Percentiles rank a stretch among this genome's conserved stretches.
These are phyloP conservation scores for Lepidurus apus DNA, from an alignment of 1,140 invertebrate genomes.

Conservation along the genomic window DNA sequence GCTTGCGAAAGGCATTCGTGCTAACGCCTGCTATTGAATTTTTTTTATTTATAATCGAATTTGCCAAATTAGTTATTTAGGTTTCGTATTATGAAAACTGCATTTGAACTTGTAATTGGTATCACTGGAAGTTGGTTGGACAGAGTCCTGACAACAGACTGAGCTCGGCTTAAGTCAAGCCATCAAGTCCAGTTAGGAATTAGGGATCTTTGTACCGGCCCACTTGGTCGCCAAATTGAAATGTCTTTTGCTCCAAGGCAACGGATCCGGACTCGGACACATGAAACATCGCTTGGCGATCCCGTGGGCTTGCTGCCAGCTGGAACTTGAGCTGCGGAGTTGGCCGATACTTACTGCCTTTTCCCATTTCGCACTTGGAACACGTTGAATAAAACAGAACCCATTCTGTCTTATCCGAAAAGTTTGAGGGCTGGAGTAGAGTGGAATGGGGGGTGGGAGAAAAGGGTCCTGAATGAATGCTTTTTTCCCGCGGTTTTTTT, in stretches of 20 bases:
- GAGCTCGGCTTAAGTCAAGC: neutral
- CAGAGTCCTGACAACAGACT: too few relatives aligned
- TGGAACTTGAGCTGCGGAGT: neutral
- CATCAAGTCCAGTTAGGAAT: constrained; percentile 5
- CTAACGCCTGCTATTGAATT: too few relatives aligned
- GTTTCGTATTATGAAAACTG: too few relatives aligned
- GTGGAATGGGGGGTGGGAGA: constrained; percentile 6
- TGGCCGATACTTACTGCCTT: neutral
- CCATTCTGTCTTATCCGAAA: neutral
- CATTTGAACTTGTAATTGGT: too few relatives aligned
- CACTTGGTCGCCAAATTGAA: constrained; percentile 14
- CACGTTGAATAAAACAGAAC: neutral
- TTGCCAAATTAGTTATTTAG: too few relatives aligned
- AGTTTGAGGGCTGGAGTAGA: neutral
- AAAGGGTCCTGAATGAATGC: constrained; percentile 30
- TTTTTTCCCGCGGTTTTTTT: neutral
- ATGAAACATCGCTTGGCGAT: neutral
- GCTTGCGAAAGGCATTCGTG: too few relatives aligned
- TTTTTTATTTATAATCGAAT: too few relatives aligned
- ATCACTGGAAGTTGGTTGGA: too few relatives aligned
- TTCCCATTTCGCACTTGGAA: neutral
- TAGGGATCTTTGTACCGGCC: neutral
- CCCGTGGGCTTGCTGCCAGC: constrained; percentile 3
- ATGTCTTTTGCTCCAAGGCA: neutral
- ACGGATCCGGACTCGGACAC: neutral